Evolutionary conservation across 2,888 invertebrate species (phyloP), one percentile per base, ranked within the genome.

Genomic region (Athalia cordata): DNA sequence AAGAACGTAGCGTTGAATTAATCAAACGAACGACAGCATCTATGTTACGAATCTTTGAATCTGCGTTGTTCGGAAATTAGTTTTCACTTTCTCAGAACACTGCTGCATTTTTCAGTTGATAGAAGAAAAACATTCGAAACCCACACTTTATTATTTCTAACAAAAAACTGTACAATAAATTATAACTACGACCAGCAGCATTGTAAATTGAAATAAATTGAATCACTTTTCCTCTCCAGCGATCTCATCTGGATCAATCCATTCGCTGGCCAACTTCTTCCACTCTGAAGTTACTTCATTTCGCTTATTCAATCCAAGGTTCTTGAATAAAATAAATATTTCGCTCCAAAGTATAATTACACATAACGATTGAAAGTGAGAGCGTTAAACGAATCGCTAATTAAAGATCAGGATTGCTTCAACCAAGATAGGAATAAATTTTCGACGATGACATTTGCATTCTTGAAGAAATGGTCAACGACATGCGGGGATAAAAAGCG

Each of bases 381-480:
- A 72, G 72, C 72, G 72, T 72, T 72, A 72, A 59, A 72, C 47
- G 45, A 59, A 29, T 11, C 59, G n/a, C 57, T 47, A 57, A 47
- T 72, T 72, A 9, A 5, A 59, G 6, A 68, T 6, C 13, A 72
- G 72, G n/a, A 72, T 72, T 70, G 52, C 45, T 29, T 47, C 15
- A 45, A 72, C 72, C 8, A 15, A 13, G 8, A 29, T 72, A 47
- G 8, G 6, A 59, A 75, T 15, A n/a, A 15, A 50, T 50, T 75
- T 64, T 64, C 62, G 11, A 75, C 75, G 75, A 75, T 75, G 75
- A 75, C 50, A 64, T 75, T 75, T 62, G 52, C 6, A 75, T 61
- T 74, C 74, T 59, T 61, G 9, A 49, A 11, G 15, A 45, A 61
- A 70, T 74, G 8, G 52, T 49, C 61, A 49, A 45, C 47, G 29